Conservation (phyloP, 2,888 invertebrate species). For the Ophion ventricosus region DNA sequence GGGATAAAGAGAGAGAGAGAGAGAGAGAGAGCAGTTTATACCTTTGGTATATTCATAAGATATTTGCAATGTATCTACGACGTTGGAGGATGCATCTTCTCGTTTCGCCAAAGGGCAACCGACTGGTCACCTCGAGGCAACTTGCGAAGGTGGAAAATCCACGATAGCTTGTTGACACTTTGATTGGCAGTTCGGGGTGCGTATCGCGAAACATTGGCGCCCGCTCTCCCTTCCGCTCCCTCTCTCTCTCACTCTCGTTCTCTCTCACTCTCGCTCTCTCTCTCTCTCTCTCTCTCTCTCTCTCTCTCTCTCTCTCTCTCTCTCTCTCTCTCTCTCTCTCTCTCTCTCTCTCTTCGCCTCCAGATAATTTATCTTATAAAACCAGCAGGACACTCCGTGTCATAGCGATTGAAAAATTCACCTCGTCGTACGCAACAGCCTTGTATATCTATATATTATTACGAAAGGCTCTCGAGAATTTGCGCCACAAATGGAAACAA, state of each 20-base stretch:
- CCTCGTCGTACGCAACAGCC: conserved; percentile 5
- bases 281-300: too few relatives aligned
- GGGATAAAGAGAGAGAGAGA: too few relatives aligned
- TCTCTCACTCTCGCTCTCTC: too few relatives aligned
- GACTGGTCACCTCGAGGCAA: conserved; percentile 44
- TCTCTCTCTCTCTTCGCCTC: conserved; percentile 15
- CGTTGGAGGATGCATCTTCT: conserved; percentile 47
- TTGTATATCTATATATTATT: conserved; percentile 8
- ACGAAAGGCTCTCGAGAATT: conserved; percentile 39
- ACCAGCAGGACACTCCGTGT: conserved; percentile 37
- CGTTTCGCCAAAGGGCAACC: conserved; percentile 44
- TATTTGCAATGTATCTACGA: conserved; percentile 46
- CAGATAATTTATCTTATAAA: conserved; percentile 64
- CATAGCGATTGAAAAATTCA: conserved; percentile 22
- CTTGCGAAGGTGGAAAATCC: conserved; percentile 11
- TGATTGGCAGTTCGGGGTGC: conserved; percentile 75
- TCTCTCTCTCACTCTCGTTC: conserved; percentile 8
- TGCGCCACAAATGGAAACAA: conserved; percentile 47
- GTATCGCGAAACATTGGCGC: conserved; percentile 45
- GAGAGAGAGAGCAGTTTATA: too few relatives aligned
- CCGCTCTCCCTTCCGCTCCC: conserved; percentile 20
- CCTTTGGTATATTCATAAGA: conserved; percentile 22
- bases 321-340: conserved; percentile 19
- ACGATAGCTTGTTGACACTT: conserved; percentile 77
- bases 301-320: conserved; percentile 15